Percentiles rank a stretch among this genome's conserved stretches.
Conservation (phyloP, 2,888 invertebrate species). For the Pheosia gnoma region DNA sequence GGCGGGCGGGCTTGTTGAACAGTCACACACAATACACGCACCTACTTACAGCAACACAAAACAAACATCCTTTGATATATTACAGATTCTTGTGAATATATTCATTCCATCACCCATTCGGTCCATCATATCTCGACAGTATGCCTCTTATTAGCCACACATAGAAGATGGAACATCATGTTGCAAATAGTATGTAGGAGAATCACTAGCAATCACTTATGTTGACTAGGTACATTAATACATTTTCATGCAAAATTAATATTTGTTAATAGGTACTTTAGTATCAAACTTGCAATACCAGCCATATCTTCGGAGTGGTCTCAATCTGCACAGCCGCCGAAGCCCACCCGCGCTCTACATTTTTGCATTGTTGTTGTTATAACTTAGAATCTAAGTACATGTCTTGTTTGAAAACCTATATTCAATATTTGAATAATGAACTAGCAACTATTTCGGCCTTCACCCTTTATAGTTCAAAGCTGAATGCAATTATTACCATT, state of each 20-base stretch:
- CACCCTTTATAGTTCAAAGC: neutral
- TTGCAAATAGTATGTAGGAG: slow-evolving; percentile 6
- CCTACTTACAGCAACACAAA: slow-evolving; percentile 27
- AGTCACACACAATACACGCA: slow-evolving; percentile 43
- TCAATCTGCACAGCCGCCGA: slow-evolving; percentile 48
- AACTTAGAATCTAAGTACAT: neutral
- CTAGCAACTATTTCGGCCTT: neutral
- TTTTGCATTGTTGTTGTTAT: slow-evolving; percentile 17
- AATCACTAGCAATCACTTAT: slow-evolving; percentile 21
- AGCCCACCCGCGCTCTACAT: slow-evolving; percentile 74
- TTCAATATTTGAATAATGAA: neutral
- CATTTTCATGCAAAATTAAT: slow-evolving; percentile 28
- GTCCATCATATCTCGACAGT: slow-evolving; percentile 19
- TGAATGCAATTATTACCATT: neutral
- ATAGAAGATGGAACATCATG: slow-evolving; percentile 12
- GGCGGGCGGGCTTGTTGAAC: slow-evolving; percentile 68
- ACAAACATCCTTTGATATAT: slow-evolving; percentile 38
- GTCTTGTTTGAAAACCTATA: neutral
- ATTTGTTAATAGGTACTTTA: slow-evolving; percentile 14
- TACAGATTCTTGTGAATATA: slow-evolving; percentile 27
- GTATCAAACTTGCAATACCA: slow-evolving; percentile 17
- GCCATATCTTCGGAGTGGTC: slow-evolving; percentile 24
- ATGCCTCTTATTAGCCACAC: slow-evolving; percentile 16
- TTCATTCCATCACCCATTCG: slow-evolving; percentile 26
- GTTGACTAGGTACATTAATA: slow-evolving; percentile 47